Evolutionary conservation across 2,888 invertebrate species (phyloP), one percentile per base, ranked within the genome.

Genomic region (Chirona hameri): DNA sequence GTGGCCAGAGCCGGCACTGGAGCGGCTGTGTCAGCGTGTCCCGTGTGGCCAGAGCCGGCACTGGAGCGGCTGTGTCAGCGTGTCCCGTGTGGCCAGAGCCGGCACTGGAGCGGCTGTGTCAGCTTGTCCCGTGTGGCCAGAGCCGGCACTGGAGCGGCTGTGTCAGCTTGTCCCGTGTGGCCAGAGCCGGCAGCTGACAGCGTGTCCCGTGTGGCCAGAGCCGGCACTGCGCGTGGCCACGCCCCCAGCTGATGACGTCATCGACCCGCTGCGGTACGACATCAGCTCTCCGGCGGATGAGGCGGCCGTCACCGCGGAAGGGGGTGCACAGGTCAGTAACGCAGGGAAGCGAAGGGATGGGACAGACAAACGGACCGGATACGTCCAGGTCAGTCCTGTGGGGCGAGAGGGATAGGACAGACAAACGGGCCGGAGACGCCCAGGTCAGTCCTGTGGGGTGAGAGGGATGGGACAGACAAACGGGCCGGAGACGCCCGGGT

Each of bases 271-370:
- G 76, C 46, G 76, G 7, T 76, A 76, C 76, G 39, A 46, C 76
- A 46, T 76, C 24, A 39, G 10, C 0, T 39, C 46, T 4, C 12
- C 29, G 10, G 0, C 76, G 7, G 76, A 76, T 4, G 76, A 76
- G 24, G 4, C 86, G 84, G 24, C 83, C 84, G 31, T 52, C 86
- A 88, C 88, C 85, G 88, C n/a, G n/a, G n/a, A 0, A n/a, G 60
- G 12, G 52, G 52, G 52, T 52, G 52, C 52, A 4, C 18, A 12
- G 52, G 52, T 60, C 3, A 57, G 57, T 57, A 15, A 21, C 21
- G 14, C 12, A 48, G 48, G 48, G n/a, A n/a, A n/a, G n/a, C n/a
- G n/a, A n/a, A n/a, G n/a, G n/a, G n/a, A n/a, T n/a, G n/a, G n/a
- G n/a, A n/a, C n/a, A n/a, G n/a, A n/a, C n/a, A n/a, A n/a, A n/a